phyloP scores from a whole-genome alignment of 1,140 invertebrate genomes.

The Microplitis mediator region DNA sequence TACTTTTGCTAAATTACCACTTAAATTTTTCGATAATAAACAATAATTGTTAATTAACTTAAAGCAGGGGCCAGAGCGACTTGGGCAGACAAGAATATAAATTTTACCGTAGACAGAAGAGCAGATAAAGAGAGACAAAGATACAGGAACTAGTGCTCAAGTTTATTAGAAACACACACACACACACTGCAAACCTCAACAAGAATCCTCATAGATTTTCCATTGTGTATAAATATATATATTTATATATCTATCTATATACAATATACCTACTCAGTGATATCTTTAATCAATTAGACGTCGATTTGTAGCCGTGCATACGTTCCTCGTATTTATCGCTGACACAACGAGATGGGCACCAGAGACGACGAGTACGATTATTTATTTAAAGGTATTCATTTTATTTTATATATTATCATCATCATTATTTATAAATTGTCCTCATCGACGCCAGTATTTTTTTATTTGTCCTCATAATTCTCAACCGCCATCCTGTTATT shows the following conservation, averaged over 20 bases:
- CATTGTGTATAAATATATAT: slow-evolving; percentile 41
- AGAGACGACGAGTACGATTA: slow-evolving; percentile 99
- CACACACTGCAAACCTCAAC: neutral
- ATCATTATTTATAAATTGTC: neutral
- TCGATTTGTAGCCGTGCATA: neutral
- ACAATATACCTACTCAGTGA: too few relatives aligned
- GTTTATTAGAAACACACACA: neutral
- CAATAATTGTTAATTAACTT: too few relatives aligned
- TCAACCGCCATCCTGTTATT: neutral
- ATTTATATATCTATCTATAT: too few relatives aligned
- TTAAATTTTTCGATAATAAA: too few relatives aligned
- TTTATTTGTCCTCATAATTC: too few relatives aligned
- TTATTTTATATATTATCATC: neutral
- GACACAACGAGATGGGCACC: slow-evolving; percentile 79
- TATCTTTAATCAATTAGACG: slow-evolving; percentile 13
- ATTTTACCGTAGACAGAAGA: slow-evolving; percentile 3
- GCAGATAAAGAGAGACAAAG: slow-evolving; percentile 7
- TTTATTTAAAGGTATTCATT: slow-evolving; percentile 94
- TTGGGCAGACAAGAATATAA: neutral
- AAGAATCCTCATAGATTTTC: slow-evolving; percentile 23
- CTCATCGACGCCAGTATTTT: too few relatives aligned
- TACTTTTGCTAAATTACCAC: too few relatives aligned
- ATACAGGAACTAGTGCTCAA: slow-evolving; percentile 9
- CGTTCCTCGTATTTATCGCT: slow-evolving; percentile 37
- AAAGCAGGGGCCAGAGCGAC: neutral